A percentile compares a stretch with the other conserved stretches of the same genome.
Conservation (phyloP, 2,797 vertebrate species). For the Acipenser ruthenus region DNA sequence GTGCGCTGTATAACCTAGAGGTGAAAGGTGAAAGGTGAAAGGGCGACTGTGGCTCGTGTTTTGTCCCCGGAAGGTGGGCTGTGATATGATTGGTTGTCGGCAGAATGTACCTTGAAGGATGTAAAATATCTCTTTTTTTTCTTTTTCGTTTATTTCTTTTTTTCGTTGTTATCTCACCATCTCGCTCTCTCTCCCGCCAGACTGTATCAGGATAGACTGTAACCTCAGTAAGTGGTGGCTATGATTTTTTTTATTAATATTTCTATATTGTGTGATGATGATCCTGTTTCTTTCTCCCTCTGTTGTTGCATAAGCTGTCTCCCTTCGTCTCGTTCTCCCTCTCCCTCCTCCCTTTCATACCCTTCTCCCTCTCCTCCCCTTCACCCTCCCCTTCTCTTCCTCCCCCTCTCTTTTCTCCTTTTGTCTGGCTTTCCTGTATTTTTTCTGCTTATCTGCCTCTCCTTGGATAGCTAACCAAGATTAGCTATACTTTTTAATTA, state of each 20-base stretch:
- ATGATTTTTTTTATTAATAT: slow-evolving; percentile 40
- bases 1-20: not conserved
- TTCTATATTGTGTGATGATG: not conserved
- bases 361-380: too few species aligned
- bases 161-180: slow-evolving; percentile 71
- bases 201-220: slow-evolving; percentile 98
- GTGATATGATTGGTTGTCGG: slow-evolving; percentile 66
- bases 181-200: slow-evolving; percentile 85
- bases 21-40: slow-evolving; percentile 46
- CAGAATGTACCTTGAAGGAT: slow-evolving; percentile 94
- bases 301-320: slow-evolving; percentile 13
- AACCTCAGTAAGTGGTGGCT: slow-evolving; percentile 90
- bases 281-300: slow-evolving; percentile 20
- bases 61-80: slow-evolving; percentile 91
- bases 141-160: slow-evolving; percentile 49
- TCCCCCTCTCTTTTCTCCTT: not conserved
- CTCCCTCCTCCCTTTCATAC: too few species aligned
- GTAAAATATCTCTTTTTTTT: slow-evolving; percentile 70
- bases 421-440: slow-evolving; percentile 3
- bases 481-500: too few species aligned
- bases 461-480: too few species aligned
- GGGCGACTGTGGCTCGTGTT: slow-evolving; percentile 71
- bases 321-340: slow-evolving; percentile 23
- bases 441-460: not conserved
- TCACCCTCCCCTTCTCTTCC: too few species aligned